A percentile compares a stretch with the other conserved stretches of the same genome.
These are phyloP conservation scores for Zeuzera pyrina DNA, from an alignment of 2,888 invertebrate genomes.

Conservation along the genomic window DNA sequence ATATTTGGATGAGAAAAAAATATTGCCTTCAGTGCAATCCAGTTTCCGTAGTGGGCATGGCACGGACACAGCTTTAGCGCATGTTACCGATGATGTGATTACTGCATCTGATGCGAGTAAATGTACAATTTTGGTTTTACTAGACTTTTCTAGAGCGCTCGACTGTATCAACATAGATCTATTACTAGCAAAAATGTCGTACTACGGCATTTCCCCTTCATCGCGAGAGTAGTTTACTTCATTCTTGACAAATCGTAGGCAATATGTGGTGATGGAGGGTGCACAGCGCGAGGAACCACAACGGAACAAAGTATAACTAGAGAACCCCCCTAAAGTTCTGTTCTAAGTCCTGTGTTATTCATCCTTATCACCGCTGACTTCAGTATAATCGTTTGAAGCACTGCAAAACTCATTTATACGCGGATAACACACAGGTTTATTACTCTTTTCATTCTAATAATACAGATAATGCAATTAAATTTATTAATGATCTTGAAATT, in stretches of 20 bases:
- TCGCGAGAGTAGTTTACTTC: neutral
- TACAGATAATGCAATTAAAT: no score
- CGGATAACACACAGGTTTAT: neutral
- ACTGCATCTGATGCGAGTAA: neutral
- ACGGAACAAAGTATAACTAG: neutral
- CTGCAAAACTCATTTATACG: neutral
- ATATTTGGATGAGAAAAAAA: neutral
- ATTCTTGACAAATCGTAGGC: neutral
- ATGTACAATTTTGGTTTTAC: neutral
- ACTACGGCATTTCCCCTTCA: neutral
- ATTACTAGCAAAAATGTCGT: neutral
- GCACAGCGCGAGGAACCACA: neutral
- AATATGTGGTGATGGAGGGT: neutral
- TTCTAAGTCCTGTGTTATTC: neutral
- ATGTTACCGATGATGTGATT: neutral
- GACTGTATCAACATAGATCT: neutral
- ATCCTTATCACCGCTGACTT: neutral
- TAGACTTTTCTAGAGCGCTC: neutral
- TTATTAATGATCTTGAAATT: no score
- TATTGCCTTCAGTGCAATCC: neutral
- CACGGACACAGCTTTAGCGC: neutral
- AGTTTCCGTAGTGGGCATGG: neutral
- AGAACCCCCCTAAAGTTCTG: neutral
- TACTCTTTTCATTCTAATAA: no score
- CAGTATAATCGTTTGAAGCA: neutral